These are phyloP conservation scores for Pagetopsis macropterus DNA, from an alignment of 2,797 vertebrate species.

Conservation along the genomic window DNA sequence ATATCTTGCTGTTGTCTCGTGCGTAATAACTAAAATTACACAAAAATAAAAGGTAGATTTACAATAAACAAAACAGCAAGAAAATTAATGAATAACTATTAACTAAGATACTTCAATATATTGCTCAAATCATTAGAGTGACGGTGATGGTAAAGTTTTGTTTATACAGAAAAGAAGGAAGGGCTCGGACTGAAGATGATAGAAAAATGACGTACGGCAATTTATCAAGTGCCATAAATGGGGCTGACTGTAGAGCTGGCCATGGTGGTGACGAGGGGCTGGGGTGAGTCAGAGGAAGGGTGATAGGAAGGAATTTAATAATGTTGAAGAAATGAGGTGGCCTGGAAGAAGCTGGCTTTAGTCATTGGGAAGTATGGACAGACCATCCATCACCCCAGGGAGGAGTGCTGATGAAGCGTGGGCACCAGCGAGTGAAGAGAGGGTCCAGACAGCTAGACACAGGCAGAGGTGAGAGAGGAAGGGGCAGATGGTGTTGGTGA, in stretches of 20 bases:
- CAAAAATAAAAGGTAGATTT: too few relatives aligned
- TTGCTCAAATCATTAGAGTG: not conserved
- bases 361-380: constrained; percentile 72
- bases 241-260: constrained; percentile 56
- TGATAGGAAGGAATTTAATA: constrained; percentile 77
- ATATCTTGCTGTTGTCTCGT: too few relatives aligned
- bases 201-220: constrained; percentile 52
- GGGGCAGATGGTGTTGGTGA: constrained; percentile 83
- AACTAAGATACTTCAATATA: too few relatives aligned
- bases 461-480: constrained; percentile 76
- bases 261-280: constrained; percentile 55
- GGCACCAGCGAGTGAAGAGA: constrained; percentile 66
- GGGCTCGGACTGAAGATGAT: constrained; percentile 29
- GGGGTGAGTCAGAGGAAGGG: constrained; percentile 77
- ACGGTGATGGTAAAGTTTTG: constrained; percentile 38
- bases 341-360: constrained; percentile 72
- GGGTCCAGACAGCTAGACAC: constrained; percentile 69
- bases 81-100: too few relatives aligned
- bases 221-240: constrained; percentile 63
- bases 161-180: constrained; percentile 40
- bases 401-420: constrained; percentile 75
- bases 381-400: constrained; percentile 74
- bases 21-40: too few relatives aligned
- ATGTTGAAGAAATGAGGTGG: constrained; percentile 75
- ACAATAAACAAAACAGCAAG: too few relatives aligned